Percentiles rank a stretch among this genome's conserved stretches.
Conservation (phyloP, 2,797 vertebrate genomes). For the Notolabrus celidotus region DNA sequence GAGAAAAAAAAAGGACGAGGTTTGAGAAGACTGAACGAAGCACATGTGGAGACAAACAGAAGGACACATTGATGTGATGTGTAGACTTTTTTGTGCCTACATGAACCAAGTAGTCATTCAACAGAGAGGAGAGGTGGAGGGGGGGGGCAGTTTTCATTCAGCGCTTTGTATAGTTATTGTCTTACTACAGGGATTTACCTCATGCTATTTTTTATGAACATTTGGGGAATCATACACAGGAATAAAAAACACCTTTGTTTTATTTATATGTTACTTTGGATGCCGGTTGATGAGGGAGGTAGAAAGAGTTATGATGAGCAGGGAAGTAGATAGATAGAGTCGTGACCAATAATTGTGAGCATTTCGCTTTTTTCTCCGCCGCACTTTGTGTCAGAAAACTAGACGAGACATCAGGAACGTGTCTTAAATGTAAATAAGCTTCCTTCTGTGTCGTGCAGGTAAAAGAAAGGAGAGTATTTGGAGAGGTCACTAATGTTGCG, state of each 20-base stretch:
- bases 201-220: slow-evolving; percentile 56
- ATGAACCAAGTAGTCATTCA: slow-evolving; percentile 61
- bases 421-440: slow-evolving; percentile 48
- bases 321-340: slow-evolving; percentile 7
- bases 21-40: slow-evolving; percentile 27
- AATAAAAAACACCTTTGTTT: slow-evolving; percentile 30
- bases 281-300: background rate
- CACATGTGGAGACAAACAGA: slow-evolving; percentile 34
- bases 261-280: slow-evolving; percentile 42
- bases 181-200: slow-evolving; percentile 73
- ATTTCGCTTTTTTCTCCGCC: slow-evolving; percentile 43
- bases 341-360: background rate
- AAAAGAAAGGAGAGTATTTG: slow-evolving; percentile 12
- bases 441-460: slow-evolving; percentile 23
- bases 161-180: slow-evolving; percentile 56
- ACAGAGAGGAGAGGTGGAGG: background rate
- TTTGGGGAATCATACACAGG: slow-evolving; percentile 9
- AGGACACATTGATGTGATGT: slow-evolving; percentile 29
- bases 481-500: slow-evolving; percentile 23
- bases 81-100: slow-evolving; percentile 59
- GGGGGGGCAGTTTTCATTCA: slow-evolving; percentile 25
- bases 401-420: background rate
- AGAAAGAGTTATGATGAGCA: background rate
- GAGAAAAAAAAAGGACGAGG: slow-evolving; percentile 10
- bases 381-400: slow-evolving; percentile 21